These are phyloP conservation scores for Coecobrya sp. DNA, from an alignment of 2,888 invertebrate species.

Conservation along the genomic window DNA sequence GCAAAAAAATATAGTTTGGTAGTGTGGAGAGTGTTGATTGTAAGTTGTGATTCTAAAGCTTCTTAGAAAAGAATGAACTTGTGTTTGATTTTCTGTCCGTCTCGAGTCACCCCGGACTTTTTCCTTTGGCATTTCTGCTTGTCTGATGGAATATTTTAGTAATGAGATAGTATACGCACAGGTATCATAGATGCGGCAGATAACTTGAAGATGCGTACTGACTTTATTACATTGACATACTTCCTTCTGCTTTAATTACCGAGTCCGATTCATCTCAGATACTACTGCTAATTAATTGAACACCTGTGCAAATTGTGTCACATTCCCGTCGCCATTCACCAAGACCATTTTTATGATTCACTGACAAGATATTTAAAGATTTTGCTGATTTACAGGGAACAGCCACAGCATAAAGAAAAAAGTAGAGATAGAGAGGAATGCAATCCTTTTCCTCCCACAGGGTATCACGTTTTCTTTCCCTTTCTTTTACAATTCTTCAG, in stretches of 20 bases:
- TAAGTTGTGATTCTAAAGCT: not conserved
- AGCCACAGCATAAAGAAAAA: no score
- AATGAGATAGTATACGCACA: not conserved
- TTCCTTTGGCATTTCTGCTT: no score
- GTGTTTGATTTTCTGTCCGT: not conserved
- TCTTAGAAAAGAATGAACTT: not conserved
- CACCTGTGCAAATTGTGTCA: conserved; percentile 29
- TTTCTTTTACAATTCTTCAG: not conserved
- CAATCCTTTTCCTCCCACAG: not conserved
- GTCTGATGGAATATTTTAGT: not conserved
- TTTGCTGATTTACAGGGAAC: no score
- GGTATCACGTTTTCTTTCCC: conserved; percentile 20
- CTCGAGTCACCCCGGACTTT: not conserved
- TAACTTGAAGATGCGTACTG: no score
- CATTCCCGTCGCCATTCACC: not conserved
- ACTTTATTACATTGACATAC: conserved; percentile 37
- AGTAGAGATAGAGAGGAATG: not conserved
- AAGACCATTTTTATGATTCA: no score
- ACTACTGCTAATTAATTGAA: conserved; percentile 23
- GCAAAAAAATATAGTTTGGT: not conserved
- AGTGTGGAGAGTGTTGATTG: not conserved
- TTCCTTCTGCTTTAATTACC: conserved; percentile 35
- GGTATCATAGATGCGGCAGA: not conserved
- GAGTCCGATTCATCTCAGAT: conserved; percentile 13
- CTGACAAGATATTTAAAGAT: no score